phyloP scores from a whole-genome alignment of 53 echinoderm and acorn worm genomes.

The Paracentrotus lividus region DNA sequence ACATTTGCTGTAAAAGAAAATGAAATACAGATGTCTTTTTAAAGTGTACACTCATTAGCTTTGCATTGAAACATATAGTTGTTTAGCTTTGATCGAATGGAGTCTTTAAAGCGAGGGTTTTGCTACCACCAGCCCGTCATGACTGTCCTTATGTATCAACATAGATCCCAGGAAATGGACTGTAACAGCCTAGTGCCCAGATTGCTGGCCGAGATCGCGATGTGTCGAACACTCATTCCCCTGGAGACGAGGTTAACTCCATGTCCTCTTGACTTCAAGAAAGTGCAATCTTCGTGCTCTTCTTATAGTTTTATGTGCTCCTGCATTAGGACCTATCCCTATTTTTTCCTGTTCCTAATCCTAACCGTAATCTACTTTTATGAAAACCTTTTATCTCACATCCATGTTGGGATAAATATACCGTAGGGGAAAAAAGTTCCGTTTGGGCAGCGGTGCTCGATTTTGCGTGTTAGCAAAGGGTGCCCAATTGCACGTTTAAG shows the following conservation, averaged over 20 bases:
- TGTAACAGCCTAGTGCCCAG: conserved; percentile 58
- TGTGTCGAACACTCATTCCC: conserved; percentile 10
- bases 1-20: too few relatives aligned
- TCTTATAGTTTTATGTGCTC: not conserved
- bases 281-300: conserved; percentile 35
- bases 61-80: too few relatives aligned
- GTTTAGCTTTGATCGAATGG: too few relatives aligned
- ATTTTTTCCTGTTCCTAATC: not conserved
- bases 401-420: too few relatives aligned
- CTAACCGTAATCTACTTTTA: too few relatives aligned
- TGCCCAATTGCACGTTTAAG: too few relatives aligned
- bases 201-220: conserved; percentile 56
- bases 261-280: conserved; percentile 39
- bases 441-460: too few relatives aligned
- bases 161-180: conserved; percentile 44
- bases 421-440: too few relatives aligned
- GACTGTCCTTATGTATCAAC: conserved; percentile 9
- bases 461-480: too few relatives aligned
- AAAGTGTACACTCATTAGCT: too few relatives aligned
- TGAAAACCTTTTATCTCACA: too few relatives aligned
- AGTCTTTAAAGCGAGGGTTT: not conserved
- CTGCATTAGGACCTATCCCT: not conserved
- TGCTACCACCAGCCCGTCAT: not conserved
- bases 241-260: conserved; percentile 56
- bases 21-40: too few relatives aligned